Percentiles rank a stretch among this genome's conserved stretches.
Evolutionary conservation across 2,888 invertebrate species (phyloP).

Genomic region (Epirrhoe tristata): DNA sequence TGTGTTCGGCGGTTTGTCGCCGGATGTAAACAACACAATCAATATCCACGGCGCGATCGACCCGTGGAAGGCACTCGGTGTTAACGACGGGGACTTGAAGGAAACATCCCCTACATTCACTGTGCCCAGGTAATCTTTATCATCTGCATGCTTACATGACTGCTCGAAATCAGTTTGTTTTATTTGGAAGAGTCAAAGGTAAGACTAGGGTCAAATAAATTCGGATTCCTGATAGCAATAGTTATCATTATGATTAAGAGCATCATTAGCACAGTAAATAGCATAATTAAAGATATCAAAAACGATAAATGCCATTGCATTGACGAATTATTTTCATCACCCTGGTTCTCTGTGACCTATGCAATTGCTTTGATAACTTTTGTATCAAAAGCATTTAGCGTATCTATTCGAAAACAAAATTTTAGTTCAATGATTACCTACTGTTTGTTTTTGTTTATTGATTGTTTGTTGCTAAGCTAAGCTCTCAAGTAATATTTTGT

Average conservation of each 20-base stretch:
- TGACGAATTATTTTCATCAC: background rate
- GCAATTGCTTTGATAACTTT: conserved; percentile 13
- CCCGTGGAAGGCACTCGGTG: conserved; percentile 85
- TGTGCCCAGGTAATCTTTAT: conserved; percentile 65
- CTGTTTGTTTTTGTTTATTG: conserved; percentile 13
- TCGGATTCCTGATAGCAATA: background rate
- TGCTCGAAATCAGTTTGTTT: background rate
- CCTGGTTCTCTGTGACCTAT: background rate
- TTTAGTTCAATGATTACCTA: background rate
- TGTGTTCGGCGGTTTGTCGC: conserved; percentile 78
- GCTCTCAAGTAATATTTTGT: conserved; percentile 7
- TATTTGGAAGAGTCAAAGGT: background rate
- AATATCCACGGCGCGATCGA: conserved; percentile 85
- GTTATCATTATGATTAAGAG: background rate
- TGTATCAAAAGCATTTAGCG: conserved; percentile 18
- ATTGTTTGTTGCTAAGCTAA: background rate
- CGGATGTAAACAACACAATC: conserved; percentile 82
- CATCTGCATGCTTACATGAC: background rate
- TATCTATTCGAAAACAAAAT: conserved; percentile 25
- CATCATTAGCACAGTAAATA: background rate
- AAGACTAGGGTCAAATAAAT: background rate
- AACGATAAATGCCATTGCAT: conserved; percentile 2
- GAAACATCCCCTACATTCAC: conserved; percentile 72
- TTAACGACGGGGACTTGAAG: conserved; percentile 68
- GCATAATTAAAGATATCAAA: background rate